Base-by-base conservation (phyloP, 2,113 vertebrate genomes). In the Asarcornis scutulata region DNA sequence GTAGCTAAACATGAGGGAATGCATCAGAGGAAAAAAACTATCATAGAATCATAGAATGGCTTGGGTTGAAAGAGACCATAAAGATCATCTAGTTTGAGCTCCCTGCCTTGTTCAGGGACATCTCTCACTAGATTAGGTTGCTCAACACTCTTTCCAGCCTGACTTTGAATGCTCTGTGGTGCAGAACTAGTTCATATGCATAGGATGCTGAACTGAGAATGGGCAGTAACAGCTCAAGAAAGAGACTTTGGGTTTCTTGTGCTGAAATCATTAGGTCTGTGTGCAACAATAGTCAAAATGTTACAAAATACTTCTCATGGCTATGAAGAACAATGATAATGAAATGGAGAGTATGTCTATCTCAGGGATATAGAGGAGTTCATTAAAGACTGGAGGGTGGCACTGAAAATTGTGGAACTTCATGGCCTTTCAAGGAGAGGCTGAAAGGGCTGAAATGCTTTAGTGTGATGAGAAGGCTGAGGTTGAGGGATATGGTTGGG, bases 161-260 rank as follows among this genome's bases (percentile, higher is more conserved):
- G 38, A 40, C 38, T 64, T 27, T 63, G 11, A 40, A 40, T 8
- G 18, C 26, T 40, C 62, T 11, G 10, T 11, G 17, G 26, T 64
- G 62, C 16, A 7, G 62, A 64, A 20, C 21, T 40, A 68, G 44
- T 2, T 5, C 16, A 8, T 0, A 1, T 52, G 29, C 34, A 26
- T 29, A 46, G 53, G 53, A 34, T 53, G 23, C 63, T 86, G 72
- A 60, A 27, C 46, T 85, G 56, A 79, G 29, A 36, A 32, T 2
- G 4, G 44, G 17, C 36, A 59, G 3, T 89, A 44, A 53, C 31
- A 62, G 15, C 34, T 71, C 6, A 3, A 55, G 32, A 59, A 63
- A 26, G 34, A 38, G 56, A 14, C 32, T 63, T 66, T 3, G 6
- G 7, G 18, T 72, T 53, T 36, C 29, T 22, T 58, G 34, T 14